Percentiles rank a stretch among this genome's conserved stretches.
phyloP scores from a whole-genome alignment of 2,888 invertebrate species.

The Drosophila aldrichi region DNA sequence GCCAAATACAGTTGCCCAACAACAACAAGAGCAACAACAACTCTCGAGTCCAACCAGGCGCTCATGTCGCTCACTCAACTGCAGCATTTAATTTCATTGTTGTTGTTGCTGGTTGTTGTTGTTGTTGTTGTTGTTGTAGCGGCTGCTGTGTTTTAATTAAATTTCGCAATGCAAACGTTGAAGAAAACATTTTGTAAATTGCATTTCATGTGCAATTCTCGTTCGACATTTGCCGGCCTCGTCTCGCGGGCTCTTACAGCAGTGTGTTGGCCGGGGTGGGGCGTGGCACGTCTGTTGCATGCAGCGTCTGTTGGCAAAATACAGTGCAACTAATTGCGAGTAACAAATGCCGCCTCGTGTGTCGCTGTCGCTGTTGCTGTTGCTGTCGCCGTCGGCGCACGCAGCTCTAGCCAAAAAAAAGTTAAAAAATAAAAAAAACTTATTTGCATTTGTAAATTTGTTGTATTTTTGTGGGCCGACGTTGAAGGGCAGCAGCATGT shows the following conservation, averaged over 20 bases:
- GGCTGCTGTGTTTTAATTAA: slow-evolving; percentile 66
- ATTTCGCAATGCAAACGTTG: slow-evolving; percentile 78
- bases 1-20: slow-evolving; percentile 53
- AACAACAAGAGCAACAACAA: slow-evolving; percentile 20
- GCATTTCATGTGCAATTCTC: slow-evolving; percentile 78
- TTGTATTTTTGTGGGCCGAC: slow-evolving; percentile 29
- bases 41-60: slow-evolving; percentile 48
- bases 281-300: slow-evolving; percentile 2
- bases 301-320: slow-evolving; percentile 58
- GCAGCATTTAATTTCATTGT: slow-evolving; percentile 74
- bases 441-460: slow-evolving; percentile 34
- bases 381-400: slow-evolving; percentile 66
- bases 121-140: slow-evolving; percentile 46
- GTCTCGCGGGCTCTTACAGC: slow-evolving; percentile 22
- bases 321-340: slow-evolving; percentile 80
- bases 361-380: slow-evolving; percentile 78
- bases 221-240: slow-evolving; percentile 71
- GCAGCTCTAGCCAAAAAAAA: slow-evolving; percentile 36
- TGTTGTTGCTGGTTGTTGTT: slow-evolving; percentile 25
- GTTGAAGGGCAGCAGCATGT: slow-evolving; percentile 76
- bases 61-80: slow-evolving; percentile 76
- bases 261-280: background rate
- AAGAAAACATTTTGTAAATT: slow-evolving; percentile 81
- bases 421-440: slow-evolving; percentile 1
- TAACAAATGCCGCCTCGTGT: slow-evolving; percentile 79